phyloP scores from a whole-genome alignment of 2,113 vertebrate genomes.

The Hemiscyllium ocellatum region DNA sequence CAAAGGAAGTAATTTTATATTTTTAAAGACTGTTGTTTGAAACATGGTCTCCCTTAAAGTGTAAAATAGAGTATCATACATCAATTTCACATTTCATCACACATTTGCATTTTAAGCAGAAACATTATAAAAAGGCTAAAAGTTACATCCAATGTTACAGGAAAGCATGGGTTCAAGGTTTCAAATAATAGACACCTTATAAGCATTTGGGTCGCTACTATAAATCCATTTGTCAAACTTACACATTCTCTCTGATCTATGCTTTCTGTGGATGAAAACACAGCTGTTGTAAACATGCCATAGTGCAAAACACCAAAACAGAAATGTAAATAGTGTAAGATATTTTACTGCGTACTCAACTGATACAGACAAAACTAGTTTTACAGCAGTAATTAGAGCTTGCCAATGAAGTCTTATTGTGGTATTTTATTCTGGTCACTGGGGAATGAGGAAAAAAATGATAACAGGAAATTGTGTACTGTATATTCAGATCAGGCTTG shows the following conservation, averaged over 20 bases:
- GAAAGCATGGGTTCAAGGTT: neutral
- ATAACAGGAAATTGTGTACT: slow-evolving; percentile 17
- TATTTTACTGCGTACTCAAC: neutral
- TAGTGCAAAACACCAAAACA: slow-evolving; percentile 26
- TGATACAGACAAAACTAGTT: slow-evolving; percentile 15
- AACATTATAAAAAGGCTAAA: neutral
- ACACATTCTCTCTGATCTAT: neutral
- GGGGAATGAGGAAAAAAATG: slow-evolving; percentile 13
- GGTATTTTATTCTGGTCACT: slow-evolving; percentile 9
- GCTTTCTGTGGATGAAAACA: neutral
- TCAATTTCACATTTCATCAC: neutral
- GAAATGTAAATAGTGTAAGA: neutral
- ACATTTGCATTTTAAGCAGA: neutral
- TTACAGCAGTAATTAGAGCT: slow-evolving; percentile 6
- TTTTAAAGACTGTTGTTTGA: neutral
- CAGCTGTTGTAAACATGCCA: neutral
- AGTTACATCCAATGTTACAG: neutral
- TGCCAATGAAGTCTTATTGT: neutral
- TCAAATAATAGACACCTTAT: neutral
- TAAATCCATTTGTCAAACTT: slow-evolving; percentile 25
- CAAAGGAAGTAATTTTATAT: neutral
- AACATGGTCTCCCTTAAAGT: neutral
- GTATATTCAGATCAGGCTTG: neutral
- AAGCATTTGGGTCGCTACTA: neutral
- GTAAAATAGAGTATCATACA: neutral